Base-by-base conservation (phyloP, 2,797 vertebrate species). In the Lepus oiostolus region DNA sequence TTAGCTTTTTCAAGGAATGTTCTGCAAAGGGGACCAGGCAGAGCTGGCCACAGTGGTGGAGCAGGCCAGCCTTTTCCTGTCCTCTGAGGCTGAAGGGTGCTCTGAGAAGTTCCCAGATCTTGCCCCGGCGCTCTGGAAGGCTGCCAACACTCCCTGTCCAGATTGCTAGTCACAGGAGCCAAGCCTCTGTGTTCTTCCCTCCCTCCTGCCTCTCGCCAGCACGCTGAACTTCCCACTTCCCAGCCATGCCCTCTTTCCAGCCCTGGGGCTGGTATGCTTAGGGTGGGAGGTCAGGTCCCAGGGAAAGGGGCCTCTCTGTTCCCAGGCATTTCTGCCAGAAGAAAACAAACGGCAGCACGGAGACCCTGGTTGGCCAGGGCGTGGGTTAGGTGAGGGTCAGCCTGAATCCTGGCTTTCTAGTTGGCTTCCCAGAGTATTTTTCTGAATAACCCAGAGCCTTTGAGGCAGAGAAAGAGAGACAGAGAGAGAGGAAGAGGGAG, bases 261-360 rank as follows among this genome's bases (percentile, higher is more conserved):
- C 97, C 97, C 96, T 96, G 76, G 0, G 81, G 28, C 96, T 97
- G 96, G 97, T 98, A 98, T 98, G 98, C 97, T 98, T 97, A 98
- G 98, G 83, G 63, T 75, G 71, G 90, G 96, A 97, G 97, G 97
- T 98, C 97, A 98, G 97, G 98, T 98, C 98, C 97, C 95, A 93
- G 97, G 97, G 98, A 97, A 96, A 97, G 90, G 95, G 96, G 95
- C 95, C 97, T 71, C 94, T 96, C 3, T 32, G 98, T 98, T 98
- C 98, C 98, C 98, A 98, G 98, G 96, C 98, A 95, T 91, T 7
- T 4, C n/a, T 96, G 95, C 91, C 97, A 85, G 97, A 96, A 97
- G 97, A 86, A 95, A 96, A 88, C 38, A 84, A 74, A 94, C 17
- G 24, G 76, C 75, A 97, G 11, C 30, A 26, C 26, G 77, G 95